A percentile compares a stretch with the other conserved stretches of the same genome.
These are phyloP conservation scores for Dicaeum eximium DNA, from an alignment of 2,113 vertebrate genomes.

Conservation along the genomic window DNA sequence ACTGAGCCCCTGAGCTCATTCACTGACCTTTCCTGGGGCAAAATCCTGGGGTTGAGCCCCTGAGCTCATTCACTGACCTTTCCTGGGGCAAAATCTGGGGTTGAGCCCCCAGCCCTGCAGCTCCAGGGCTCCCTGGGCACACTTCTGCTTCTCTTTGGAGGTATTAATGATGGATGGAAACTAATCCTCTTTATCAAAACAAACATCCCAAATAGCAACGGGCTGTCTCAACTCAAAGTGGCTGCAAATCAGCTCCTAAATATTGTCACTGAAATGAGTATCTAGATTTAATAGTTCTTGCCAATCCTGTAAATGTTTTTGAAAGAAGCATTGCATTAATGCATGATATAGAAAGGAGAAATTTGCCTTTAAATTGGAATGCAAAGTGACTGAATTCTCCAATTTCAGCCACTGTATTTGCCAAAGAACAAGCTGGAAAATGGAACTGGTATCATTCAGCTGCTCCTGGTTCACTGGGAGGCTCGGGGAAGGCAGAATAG, in stretches of 20 bases:
- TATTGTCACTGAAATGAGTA: conserved; percentile 70
- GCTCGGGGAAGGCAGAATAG: neutral
- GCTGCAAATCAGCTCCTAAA: conserved; percentile 81
- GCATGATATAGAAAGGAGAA: conserved; percentile 76
- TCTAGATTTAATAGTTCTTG: conserved; percentile 69
- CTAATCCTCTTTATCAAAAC: neutral
- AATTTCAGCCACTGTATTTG: conserved; percentile 78
- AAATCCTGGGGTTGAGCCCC: neutral
- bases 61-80: fast-evolving
- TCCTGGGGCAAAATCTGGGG: neutral
- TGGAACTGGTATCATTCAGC: conserved; percentile 82
- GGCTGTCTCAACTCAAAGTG: conserved; percentile 75
- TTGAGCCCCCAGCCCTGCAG: neutral
- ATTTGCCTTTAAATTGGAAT: conserved; percentile 82
- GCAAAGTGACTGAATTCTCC: conserved; percentile 77
- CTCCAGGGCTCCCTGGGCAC: neutral
- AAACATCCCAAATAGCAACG: neutral
- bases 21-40: neutral
- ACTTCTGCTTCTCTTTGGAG: neutral
- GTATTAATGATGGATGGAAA: neutral
- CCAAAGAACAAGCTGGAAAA: conserved; percentile 74
- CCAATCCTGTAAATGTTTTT: conserved; percentile 66
- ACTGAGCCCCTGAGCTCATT: neutral
- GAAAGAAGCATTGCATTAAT: conserved; percentile 78
- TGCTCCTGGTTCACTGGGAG: conserved; percentile 51